Percentiles rank a stretch among this genome's conserved stretches.
Conservation (phyloP, 2,888 invertebrate genomes). For the Julus scandinavius region DNA sequence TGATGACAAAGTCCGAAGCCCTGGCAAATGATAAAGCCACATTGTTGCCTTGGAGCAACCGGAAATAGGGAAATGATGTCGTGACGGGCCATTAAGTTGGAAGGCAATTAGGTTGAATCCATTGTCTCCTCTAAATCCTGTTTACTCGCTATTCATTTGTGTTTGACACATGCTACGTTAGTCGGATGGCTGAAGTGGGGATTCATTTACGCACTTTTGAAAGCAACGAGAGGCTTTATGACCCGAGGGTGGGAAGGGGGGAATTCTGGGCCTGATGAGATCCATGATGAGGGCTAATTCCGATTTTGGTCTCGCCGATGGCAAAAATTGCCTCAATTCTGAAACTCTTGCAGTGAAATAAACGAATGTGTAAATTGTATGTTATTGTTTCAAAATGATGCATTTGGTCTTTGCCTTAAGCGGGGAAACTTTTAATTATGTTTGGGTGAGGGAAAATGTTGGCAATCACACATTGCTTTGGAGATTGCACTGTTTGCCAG, state of each 20-base stretch:
- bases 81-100: conserved; percentile 14
- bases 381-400: neutral
- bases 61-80: conserved; percentile 45
- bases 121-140: conserved; percentile 43
- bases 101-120: conserved; percentile 27
- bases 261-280: neutral
- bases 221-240: conserved; percentile 6
- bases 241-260: neutral
- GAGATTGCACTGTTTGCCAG: neutral
- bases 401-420: neutral
- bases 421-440: neutral
- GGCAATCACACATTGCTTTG: neutral
- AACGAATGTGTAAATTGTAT: neutral
- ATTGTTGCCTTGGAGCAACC: neutral
- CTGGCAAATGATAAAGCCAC: neutral
- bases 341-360: neutral
- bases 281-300: conserved; percentile 16
- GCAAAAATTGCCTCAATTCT: neutral
- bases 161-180: conserved; percentile 13
- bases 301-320: neutral
- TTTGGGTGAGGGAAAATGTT: neutral
- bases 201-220: conserved; percentile 24
- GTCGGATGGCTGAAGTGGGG: conserved; percentile 6
- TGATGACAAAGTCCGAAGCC: neutral
- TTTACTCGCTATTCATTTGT: conserved; percentile 42